Evolutionary conservation across 2,888 invertebrate species (phyloP).

Genomic region (Hypomecis atomaria): DNA sequence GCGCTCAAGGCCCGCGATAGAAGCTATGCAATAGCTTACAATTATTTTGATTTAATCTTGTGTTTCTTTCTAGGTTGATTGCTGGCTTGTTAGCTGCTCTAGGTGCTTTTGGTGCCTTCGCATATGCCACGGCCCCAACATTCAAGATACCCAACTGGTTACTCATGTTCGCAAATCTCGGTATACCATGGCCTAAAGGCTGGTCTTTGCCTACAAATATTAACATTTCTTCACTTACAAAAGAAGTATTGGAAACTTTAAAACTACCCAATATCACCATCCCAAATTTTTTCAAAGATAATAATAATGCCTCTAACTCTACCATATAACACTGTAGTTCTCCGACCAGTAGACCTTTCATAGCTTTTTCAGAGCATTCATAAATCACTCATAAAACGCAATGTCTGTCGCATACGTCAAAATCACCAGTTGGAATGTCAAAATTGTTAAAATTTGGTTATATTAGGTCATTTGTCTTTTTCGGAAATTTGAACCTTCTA

Average conservation of each 20-base stretch:
- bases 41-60: background rate
- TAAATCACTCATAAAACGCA: too few relatives aligned
- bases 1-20: too few relatives aligned
- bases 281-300: too few relatives aligned
- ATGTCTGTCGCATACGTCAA: too few relatives aligned
- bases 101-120: background rate
- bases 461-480: too few relatives aligned
- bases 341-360: too few relatives aligned
- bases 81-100: background rate
- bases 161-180: background rate
- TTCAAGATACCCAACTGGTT: slow-evolving; percentile 1
- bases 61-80: slow-evolving; percentile 1
- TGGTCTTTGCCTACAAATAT: background rate
- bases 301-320: too few relatives aligned
- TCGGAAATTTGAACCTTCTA: too few relatives aligned
- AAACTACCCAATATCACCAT: background rate
- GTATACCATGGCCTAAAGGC: slow-evolving; percentile 4
- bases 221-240: background rate
- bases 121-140: background rate
- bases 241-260: background rate
- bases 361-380: too few relatives aligned
- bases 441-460: too few relatives aligned
- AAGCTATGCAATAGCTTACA: background rate
- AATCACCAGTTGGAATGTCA: too few relatives aligned
- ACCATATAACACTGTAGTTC: too few relatives aligned